phyloP scores from a whole-genome alignment of 2,797 vertebrate species.

The Sebastes steindachneri region DNA sequence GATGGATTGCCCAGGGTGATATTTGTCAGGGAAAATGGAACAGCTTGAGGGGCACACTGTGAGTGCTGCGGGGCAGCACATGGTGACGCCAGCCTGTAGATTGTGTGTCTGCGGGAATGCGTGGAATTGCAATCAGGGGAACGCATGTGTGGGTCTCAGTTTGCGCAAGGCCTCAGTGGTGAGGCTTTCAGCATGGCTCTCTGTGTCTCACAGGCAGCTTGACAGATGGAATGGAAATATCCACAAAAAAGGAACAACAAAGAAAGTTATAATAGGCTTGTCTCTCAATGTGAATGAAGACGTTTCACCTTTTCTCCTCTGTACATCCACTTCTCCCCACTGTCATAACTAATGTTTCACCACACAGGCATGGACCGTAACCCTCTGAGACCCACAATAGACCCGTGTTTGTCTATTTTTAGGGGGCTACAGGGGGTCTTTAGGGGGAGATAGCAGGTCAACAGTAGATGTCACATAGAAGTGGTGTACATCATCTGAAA shows the following conservation, averaged over 20 bases:
- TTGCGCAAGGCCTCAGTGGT: background rate
- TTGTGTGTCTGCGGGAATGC: slow-evolving; percentile 10
- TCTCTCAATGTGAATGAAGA: background rate
- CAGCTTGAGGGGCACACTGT: slow-evolving; percentile 47
- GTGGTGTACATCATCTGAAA: too few relatives aligned
- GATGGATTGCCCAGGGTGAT: slow-evolving; percentile 35
- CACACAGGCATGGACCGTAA: background rate
- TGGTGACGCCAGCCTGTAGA: slow-evolving; percentile 17
- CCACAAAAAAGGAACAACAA: background rate
- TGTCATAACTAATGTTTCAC: background rate
- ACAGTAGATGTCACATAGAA: too few relatives aligned
- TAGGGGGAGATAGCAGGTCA: too few relatives aligned
- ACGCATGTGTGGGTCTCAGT: slow-evolving; percentile 1
- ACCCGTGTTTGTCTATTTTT: too few relatives aligned
- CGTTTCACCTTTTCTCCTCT: background rate
- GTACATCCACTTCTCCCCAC: background rate
- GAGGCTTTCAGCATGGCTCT: slow-evolving; percentile 17
- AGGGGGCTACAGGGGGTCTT: too few relatives aligned
- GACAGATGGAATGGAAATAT: slow-evolving; percentile 52
- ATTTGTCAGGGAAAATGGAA: slow-evolving; percentile 57
- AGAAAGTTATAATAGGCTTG: background rate
- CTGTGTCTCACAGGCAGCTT: slow-evolving; percentile 5
- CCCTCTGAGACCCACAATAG: too few relatives aligned
- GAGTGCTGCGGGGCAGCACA: slow-evolving; percentile 10
- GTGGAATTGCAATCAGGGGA: slow-evolving; percentile 33